Conservation (phyloP, 2,888 invertebrate species). For the Monochamus alternatus region DNA sequence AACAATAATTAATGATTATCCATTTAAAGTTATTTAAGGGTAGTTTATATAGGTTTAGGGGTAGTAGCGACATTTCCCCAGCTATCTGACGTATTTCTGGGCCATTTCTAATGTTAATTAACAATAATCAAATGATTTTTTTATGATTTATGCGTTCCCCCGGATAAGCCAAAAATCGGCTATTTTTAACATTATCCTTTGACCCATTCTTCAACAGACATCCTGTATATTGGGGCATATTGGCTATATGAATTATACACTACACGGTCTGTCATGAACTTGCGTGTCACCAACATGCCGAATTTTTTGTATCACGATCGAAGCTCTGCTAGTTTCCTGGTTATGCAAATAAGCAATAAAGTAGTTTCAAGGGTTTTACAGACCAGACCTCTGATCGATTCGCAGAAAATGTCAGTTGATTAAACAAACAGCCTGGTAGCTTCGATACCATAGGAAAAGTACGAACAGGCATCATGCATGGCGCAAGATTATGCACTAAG, state of each 20-base stretch:
- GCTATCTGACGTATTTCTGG: no score
- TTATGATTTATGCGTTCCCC: no score
- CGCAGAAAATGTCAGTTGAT: slow-evolving; percentile 32
- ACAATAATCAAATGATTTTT: no score
- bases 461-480: slow-evolving; percentile 32
- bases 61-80: no score
- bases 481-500: slow-evolving; percentile 33
- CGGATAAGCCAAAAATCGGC: no score
- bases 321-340: slow-evolving; percentile 29
- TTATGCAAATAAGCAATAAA: slow-evolving; percentile 22
- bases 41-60: no score
- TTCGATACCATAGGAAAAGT: slow-evolving; percentile 10
- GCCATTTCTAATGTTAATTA: no score
- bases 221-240: no score
- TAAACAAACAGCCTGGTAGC: slow-evolving; percentile 34
- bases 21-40: no score
- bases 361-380: slow-evolving; percentile 31
- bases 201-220: no score
- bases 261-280: background rate
- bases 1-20: no score
- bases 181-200: no score
- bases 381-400: slow-evolving; percentile 26
- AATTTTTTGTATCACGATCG: slow-evolving; percentile 11
- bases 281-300: background rate
- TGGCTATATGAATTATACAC: background rate